Evolutionary conservation across 2,888 invertebrate species (phyloP).

Genomic region (Corythucha ciliata): DNA sequence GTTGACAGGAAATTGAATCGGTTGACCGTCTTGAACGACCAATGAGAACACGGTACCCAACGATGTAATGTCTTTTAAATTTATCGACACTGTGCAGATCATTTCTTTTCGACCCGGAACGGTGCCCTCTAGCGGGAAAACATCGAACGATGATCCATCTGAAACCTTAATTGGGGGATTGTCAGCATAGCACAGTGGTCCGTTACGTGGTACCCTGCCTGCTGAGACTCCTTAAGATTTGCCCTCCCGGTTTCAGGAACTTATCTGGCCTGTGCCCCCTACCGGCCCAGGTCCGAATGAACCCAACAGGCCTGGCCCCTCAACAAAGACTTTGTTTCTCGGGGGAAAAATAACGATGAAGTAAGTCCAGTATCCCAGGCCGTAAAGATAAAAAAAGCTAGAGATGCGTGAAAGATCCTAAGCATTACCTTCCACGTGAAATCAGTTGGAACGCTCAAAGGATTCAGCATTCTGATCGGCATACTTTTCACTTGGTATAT

Average conservation of each 20-base stretch:
- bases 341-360: no score
- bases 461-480: conserved; percentile 45
- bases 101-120: conserved; percentile 47
- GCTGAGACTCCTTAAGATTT: no score
- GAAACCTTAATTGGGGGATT: conserved; percentile 42
- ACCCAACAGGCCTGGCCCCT: no score
- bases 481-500: conserved; percentile 30
- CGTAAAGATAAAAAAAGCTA: no score
- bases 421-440: conserved; percentile 43
- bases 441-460: conserved; percentile 46
- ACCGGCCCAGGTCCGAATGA: no score
- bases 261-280: no score
- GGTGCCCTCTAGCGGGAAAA: conserved; percentile 47
- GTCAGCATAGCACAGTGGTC: no score
- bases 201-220: no score
- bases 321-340: no score
- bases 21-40: conserved; percentile 18
- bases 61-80: conserved; percentile 37
- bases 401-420: no score
- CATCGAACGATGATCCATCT: conserved; percentile 43
- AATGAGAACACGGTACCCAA: conserved; percentile 6
- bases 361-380: no score
- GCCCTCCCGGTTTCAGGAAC: no score
- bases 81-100: conserved; percentile 42
- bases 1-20: conserved; percentile 17